Evolutionary conservation across 2,888 invertebrate species (phyloP), one percentile per base, ranked within the genome.

Genomic region (Meloe dianella): DNA sequence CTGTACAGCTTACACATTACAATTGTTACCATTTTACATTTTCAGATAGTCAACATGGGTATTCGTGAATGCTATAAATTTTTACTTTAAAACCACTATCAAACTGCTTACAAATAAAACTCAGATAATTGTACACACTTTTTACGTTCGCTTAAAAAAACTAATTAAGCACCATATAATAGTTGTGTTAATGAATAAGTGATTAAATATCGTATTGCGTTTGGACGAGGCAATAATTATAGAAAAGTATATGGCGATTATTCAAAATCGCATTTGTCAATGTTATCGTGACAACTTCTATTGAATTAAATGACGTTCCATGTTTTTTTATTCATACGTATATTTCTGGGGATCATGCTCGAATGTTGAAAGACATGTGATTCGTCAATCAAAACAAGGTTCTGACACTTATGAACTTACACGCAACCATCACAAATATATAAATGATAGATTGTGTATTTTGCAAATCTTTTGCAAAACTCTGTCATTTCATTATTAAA

Each of bases 261-360:
- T 79, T 79, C 76, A 79, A 79, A 79, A 76, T 73, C 75, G 68
- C 80, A 80, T 80, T 80, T 80, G 79, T 80, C 80, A 80, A 74
- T 77, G 77, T 76, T 78, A 78, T 76, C 78, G 75, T 78, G 80
- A 78, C 80, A 79, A 75, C 74, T 75, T 76, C 77, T 78, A 80
- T 80, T 80, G 79, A 80, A 80, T 80, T 80, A 80, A 79, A 79
- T 64, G 67, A 67, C 66, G 65, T 65, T 65, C 67, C 65, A 63
- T 67, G 71, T 67, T 66, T 67, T 70, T 67, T 74, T 75, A 74
- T 75, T 75, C 75, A 74, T 75, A 69, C 65, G 60, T 57, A 69
- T 70, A 68, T 65, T 71, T 62, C 29, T 24, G 57, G 68, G 69
- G 73, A 72, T 74, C 74, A 74, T 74, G 75, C 70, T 67, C 70